Evolutionary conservation across 2,797 vertebrate genomes (phyloP), one percentile per base, ranked within the genome.

Genomic region (Aplochiton taeniatus): DNA sequence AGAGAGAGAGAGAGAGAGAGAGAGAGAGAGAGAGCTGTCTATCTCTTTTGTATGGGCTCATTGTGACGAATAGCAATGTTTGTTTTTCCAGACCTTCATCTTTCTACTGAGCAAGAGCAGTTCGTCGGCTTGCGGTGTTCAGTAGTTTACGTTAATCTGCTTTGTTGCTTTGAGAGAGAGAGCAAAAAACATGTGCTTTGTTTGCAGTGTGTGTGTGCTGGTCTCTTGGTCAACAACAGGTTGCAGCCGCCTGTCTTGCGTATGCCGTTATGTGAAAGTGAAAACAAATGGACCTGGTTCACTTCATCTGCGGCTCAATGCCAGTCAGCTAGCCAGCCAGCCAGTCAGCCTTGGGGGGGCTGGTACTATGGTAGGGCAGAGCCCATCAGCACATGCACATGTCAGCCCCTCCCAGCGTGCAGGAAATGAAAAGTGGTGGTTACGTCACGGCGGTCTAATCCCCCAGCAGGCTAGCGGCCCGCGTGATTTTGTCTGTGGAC

Each of bases 11-110:
- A 31, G 31, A 31, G 31, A 31, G 31, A 31, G 31, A 31, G 31
- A 31, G 31, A 31, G 31, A 31, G 31, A 31, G 31, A 31, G 31
- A 31, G 31, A 31, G 31, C 31, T 31, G 3, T 31, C 31, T 31
- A 31, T 31, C 31, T 31, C 31, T 18, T 55, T 47, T 88, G 80
- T 82, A 80, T 85, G 67, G 83, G 51, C 46, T 80, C 77, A 63
- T 79, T 83, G 75, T 58, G 31, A 31, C 31, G 31, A 31, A 2
- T 31, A 6, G 51, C 75, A 16, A 8, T 88, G 87, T 90, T 90
- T 86, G 85, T 87, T 86, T 88, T 89, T 89, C 89, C 89, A 87
- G 68, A 70, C 75, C 70, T 73, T 71, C 79, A 74, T 83, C 80
- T 66, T 68, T 60, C 77, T 65, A 52, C 75, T 70, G 52, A 66